phyloP scores from a whole-genome alignment of 2,113 vertebrate species.

The Campylomormyrus numenius region DNA sequence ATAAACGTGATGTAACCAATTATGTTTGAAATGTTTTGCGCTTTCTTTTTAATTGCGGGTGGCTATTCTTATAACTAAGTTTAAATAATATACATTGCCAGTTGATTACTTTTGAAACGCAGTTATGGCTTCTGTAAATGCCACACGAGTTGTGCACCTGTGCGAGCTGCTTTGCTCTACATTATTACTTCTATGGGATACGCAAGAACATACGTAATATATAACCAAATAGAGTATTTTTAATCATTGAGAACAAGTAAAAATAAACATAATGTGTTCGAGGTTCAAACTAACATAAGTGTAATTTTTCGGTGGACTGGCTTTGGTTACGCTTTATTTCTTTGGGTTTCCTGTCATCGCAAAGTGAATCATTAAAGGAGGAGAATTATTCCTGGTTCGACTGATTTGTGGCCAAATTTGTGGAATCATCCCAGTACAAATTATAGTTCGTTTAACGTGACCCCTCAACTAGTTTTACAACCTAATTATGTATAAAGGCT shows the following conservation, averaged over 20 bases:
- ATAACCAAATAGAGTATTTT: neutral
- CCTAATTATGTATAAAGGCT: neutral
- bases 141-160: neutral
- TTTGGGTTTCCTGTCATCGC: neutral
- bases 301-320: neutral
- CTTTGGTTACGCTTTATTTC: neutral
- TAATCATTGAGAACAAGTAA: neutral
- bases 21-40: neutral
- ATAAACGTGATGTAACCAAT: neutral
- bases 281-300: neutral
- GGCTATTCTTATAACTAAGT: neutral
- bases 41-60: neutral
- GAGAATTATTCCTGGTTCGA: neutral
- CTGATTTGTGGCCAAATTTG: neutral
- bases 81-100: neutral
- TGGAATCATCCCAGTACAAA: neutral
- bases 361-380: neutral
- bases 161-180: neutral
- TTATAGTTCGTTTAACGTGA: neutral
- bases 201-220: neutral
- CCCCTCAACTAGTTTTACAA: neutral
- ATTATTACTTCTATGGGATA: neutral
- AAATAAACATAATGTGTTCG: neutral
- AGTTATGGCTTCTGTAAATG: neutral
- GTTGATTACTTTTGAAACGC: neutral